Conservation (phyloP, 1,140 invertebrate species). For the Cyclargus thomasi region DNA sequence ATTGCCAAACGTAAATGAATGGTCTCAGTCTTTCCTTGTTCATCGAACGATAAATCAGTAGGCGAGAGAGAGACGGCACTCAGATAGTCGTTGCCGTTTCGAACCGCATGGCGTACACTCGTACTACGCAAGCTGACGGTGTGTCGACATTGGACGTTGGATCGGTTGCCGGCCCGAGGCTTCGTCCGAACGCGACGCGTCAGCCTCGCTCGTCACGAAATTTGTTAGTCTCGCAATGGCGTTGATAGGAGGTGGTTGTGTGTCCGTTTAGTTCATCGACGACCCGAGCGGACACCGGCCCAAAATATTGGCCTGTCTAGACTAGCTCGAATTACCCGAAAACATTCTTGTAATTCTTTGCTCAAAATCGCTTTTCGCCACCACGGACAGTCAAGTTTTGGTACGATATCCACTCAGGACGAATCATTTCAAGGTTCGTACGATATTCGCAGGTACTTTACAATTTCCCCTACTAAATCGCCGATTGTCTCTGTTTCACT, state of each 20-base stretch:
- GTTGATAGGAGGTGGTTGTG: conserved; percentile 65
- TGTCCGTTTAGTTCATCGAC: conserved; percentile 66
- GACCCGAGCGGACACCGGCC: conserved; percentile 75
- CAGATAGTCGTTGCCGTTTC: conserved; percentile 28
- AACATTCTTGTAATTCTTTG: conserved; percentile 64
- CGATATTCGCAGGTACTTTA: conserved; percentile 62
- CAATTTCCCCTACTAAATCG: conserved; percentile 69
- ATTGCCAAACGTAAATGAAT: conserved; percentile 73
- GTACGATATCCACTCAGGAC: conserved; percentile 74
- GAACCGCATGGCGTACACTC: conserved; percentile 66
- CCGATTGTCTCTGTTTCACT: conserved; percentile 62
- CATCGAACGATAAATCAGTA: conserved; percentile 20
- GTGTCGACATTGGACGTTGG: conserved; percentile 74
- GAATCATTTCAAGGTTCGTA: conserved; percentile 75
- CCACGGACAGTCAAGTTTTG: conserved; percentile 74
- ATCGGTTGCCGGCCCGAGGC: conserved; percentile 65
- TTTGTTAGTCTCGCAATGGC: conserved; percentile 73
- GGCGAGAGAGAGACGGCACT: conserved; percentile 46
- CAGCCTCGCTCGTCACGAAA: conserved; percentile 40
- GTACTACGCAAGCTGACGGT: conserved; percentile 73
- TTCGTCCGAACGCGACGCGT: conserved; percentile 50
- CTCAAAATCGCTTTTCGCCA: conserved; percentile 49
- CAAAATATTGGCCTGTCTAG: conserved; percentile 75
- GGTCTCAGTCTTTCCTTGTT: conserved; percentile 53
- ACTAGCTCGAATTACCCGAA: conserved; percentile 67